phyloP scores from a whole-genome alignment of 1,140 invertebrate species.

The Cherax quadricarinatus region DNA sequence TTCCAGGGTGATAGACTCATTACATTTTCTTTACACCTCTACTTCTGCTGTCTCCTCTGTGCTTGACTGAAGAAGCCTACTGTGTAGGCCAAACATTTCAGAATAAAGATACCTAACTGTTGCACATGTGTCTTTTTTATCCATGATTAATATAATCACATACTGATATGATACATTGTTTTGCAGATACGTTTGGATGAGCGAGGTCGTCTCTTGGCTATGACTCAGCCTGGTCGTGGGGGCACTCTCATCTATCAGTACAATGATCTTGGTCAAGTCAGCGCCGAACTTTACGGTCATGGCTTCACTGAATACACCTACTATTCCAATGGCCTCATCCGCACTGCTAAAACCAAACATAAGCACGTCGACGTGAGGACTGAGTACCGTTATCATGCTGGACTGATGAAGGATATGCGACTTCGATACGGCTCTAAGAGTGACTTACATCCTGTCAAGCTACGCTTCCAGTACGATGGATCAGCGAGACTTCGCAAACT shows the following conservation, averaged over 20 bases:
- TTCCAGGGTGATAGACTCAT: too few relatives aligned
- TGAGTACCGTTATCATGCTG: constrained; percentile 93
- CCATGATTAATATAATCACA: too few relatives aligned
- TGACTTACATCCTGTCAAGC: constrained; percentile 89
- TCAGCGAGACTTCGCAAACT: constrained; percentile 89
- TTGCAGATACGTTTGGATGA: constrained; percentile 70
- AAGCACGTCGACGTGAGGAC: constrained; percentile 86
- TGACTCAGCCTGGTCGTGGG: constrained; percentile 63
- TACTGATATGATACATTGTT: not conserved
- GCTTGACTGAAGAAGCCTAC: too few relatives aligned
- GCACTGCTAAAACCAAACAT: constrained; percentile 89
- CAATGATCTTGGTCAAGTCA: constrained; percentile 91
- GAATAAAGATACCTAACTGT: too few relatives aligned
- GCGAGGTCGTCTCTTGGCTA: constrained; percentile 63
- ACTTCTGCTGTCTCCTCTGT: too few relatives aligned
- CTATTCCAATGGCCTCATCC: constrained; percentile 88
- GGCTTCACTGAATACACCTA: constrained; percentile 92
- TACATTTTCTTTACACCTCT: too few relatives aligned
- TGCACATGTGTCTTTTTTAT: too few relatives aligned
- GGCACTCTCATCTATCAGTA: constrained; percentile 90
- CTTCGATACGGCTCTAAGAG: constrained; percentile 90
- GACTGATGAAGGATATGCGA: constrained; percentile 91
- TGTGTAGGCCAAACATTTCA: too few relatives aligned
- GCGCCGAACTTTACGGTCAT: constrained; percentile 95
- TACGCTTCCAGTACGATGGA: constrained; percentile 93